Percentiles rank a stretch among this genome's conserved stretches.
These are phyloP conservation scores for Tinea trinotella DNA, from an alignment of 2,888 invertebrate species.

Conservation along the genomic window DNA sequence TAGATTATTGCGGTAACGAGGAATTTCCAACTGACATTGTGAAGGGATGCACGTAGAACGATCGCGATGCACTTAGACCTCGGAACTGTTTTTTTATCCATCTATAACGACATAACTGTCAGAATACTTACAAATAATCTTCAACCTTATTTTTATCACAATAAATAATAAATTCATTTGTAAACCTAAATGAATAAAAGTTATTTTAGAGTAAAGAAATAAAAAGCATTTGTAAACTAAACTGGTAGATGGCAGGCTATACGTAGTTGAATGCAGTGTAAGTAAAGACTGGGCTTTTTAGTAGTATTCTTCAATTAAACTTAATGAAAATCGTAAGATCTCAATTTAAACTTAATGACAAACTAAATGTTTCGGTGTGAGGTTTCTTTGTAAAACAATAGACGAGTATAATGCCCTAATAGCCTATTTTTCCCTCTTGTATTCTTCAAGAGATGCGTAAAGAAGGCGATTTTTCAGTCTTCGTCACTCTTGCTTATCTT, in stretches of 20 bases:
- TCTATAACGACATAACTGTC: not conserved
- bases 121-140: not conserved
- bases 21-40: constrained; percentile 64
- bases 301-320: constrained; percentile 49
- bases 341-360: too few relatives aligned
- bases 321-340: not conserved
- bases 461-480: too few relatives aligned
- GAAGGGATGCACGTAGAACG: constrained; percentile 60
- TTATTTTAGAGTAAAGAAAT: not conserved
- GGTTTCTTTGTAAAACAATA: too few relatives aligned
- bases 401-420: too few relatives aligned
- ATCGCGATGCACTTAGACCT: constrained; percentile 64
- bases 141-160: not conserved
- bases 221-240: constrained; percentile 50
- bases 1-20: constrained; percentile 67
- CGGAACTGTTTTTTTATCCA: constrained; percentile 10
- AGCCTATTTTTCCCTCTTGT: too few relatives aligned
- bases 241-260: constrained; percentile 44
- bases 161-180: not conserved
- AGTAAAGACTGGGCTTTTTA: constrained; percentile 50
- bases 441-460: too few relatives aligned
- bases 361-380: too few relatives aligned
- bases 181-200: not conserved
- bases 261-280: constrained; percentile 47
- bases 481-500: too few relatives aligned